Evolutionary conservation across 2,888 invertebrate genomes (phyloP), one percentile per base, ranked within the genome.

Genomic region (Leucophora obtusa): DNA sequence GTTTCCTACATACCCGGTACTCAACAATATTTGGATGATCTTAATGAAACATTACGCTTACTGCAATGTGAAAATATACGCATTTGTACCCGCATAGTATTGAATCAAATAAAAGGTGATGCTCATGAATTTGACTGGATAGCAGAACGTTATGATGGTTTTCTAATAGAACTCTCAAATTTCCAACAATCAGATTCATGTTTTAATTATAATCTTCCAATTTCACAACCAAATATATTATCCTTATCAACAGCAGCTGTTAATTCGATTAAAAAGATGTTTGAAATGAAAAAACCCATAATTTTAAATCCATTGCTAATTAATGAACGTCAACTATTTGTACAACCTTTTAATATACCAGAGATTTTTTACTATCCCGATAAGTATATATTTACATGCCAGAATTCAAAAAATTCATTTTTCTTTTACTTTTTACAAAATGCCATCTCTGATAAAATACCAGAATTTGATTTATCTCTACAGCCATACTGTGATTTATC

Each of bases 301-400:
- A 59, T 89, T 8, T 66, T 88, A 4, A 84, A 87, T 76, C 63
- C 85, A 0, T 38, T 51, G n/a, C 70, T 66, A 0, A 78, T 89
- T 24, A 82, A 82, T 6, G 78, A 84, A 24, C 84, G 85, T 14
- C 83, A 82, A 11, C 68, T 87, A 4, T 80, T 83, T 0, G 79
- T 89, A 0, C 83, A 85, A 72, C 85, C 86, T 1, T 78, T 70
- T 0, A 84, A 87, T 59, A 85, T 86, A 17, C 72, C 75, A 11
- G 84, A 86, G 24, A 74, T 86, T 7, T 88, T 87, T 69, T 87
- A 84, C 51, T 89, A 87, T 81, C 89, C 89, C 11, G 89, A 89
- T 60, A 89, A 88, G 58, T 89, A 84, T 56, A 6, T 89, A 28
- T 73, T 87, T 7, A 84, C 82, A 0, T 83, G 83, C 3, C 43